These are phyloP conservation scores for Cynopterus brachyotis DNA, from an alignment of 2,113 vertebrate species.

Conservation along the genomic window DNA sequence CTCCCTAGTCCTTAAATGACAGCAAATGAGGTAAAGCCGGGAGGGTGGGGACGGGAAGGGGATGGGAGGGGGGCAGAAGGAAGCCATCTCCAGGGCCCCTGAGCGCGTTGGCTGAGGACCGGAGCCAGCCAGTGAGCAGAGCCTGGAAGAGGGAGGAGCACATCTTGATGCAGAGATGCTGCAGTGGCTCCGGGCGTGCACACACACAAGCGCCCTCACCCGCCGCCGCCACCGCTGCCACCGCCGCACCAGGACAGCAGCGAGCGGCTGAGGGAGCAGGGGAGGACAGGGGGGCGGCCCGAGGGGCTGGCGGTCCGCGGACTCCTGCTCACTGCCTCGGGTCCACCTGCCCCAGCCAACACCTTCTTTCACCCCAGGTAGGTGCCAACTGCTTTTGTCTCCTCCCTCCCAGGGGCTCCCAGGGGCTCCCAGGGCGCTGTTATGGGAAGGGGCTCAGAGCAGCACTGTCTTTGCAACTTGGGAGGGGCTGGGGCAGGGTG, in stretches of 20 bases:
- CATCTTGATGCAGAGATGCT: constrained; percentile 89
- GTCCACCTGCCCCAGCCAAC: constrained; percentile 10
- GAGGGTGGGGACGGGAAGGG: constrained; percentile 76
- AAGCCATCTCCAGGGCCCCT: constrained; percentile 62
- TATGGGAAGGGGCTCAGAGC: background rate
- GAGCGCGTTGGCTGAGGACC: constrained; percentile 67
- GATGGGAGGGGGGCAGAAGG: constrained; percentile 50
- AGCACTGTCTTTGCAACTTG: constrained; percentile 36
- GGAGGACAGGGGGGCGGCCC: background rate
- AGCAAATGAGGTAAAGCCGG: constrained; percentile 81
- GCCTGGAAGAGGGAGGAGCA: constrained; percentile 85
- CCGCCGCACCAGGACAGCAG: constrained; percentile 63
- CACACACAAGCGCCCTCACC: constrained; percentile 68
- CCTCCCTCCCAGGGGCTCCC: background rate
- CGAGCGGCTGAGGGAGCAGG: constrained; percentile 31
- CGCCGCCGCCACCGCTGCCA: constrained; percentile 51
- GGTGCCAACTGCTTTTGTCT: constrained; percentile 58
- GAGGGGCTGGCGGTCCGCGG: background rate
- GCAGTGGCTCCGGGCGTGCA: constrained; percentile 84
- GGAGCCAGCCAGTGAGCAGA: constrained; percentile 76
- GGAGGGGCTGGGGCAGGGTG: background rate
- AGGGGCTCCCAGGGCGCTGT: background rate
- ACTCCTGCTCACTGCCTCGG: background rate
- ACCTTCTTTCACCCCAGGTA: constrained; percentile 75
- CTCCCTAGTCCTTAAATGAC: constrained; percentile 75